Percentiles rank a stretch among this genome's conserved stretches.
Evolutionary conservation across 2,888 invertebrate species (phyloP).

Genomic region (Lycaena phlaeas): DNA sequence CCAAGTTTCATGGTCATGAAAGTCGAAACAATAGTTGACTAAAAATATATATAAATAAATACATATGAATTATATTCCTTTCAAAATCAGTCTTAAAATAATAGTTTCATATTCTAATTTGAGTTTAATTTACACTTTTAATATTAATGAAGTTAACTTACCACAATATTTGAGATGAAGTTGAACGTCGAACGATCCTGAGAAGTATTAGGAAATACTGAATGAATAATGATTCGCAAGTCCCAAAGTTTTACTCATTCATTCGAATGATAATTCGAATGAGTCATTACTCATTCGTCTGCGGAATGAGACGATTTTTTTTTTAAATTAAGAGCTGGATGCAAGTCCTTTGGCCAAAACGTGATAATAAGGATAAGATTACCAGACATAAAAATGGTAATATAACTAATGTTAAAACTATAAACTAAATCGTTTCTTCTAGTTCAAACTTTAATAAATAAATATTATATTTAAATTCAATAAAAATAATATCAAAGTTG

Average conservation of each 20-base stretch:
- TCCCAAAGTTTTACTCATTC: conserved; percentile 19
- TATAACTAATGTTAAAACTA: not conserved
- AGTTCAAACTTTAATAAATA: too few species aligned
- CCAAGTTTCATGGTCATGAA: conserved; percentile 32
- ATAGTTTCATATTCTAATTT: not conserved
- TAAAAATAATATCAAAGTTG: too few species aligned
- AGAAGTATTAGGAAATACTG: conserved; percentile 16
- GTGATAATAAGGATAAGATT: not conserved
- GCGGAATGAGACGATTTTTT: too few species aligned
- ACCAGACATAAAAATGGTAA: not conserved
- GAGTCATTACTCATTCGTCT: too few species aligned
- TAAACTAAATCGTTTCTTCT: not conserved
- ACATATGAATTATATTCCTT: not conserved
- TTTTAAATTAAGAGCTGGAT: too few species aligned
- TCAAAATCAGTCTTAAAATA: not conserved
- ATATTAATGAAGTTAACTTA: conserved; percentile 17
- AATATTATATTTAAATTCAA: too few species aligned
- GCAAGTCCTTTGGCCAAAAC: too few species aligned
- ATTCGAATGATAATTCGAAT: too few species aligned
- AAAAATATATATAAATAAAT: not conserved
- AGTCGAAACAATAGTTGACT: conserved; percentile 27
- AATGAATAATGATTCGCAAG: conserved; percentile 19
- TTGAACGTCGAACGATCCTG: conserved; percentile 19
- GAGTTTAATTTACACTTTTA: not conserved
- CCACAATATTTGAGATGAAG: conserved; percentile 16